Conservation (phyloP, 2,888 invertebrate genomes). For the Lepidochrysops patricia region DNA sequence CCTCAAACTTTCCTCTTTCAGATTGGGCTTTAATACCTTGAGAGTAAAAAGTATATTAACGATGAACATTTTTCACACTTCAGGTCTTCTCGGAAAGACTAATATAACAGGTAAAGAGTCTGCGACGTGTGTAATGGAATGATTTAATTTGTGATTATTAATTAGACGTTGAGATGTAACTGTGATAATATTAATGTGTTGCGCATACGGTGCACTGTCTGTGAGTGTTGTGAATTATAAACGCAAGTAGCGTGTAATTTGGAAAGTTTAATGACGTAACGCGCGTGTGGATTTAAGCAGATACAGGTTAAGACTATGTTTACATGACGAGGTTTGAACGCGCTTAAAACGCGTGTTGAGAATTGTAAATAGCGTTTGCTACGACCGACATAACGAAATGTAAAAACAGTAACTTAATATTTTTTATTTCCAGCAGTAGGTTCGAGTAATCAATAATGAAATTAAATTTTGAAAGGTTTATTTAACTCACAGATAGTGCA, state of each 20-base stretch:
- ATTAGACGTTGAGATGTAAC: constrained; percentile 28
- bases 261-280: constrained; percentile 1
- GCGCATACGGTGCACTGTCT: background rate
- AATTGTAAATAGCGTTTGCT: background rate
- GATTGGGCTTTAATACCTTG: constrained; percentile 60
- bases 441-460: too few relatives aligned
- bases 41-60: constrained; percentile 60
- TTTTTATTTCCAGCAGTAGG: too few relatives aligned
- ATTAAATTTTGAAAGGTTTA: background rate
- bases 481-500: background rate
- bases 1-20: constrained; percentile 70
- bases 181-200: constrained; percentile 15
- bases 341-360: background rate
- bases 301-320: background rate
- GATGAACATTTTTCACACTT: constrained; percentile 73
- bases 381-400: too few relatives aligned
- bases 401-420: too few relatives aligned
- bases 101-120: constrained; percentile 70
- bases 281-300: background rate
- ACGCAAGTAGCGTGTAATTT: background rate
- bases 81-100: constrained; percentile 77
- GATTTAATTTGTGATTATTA: constrained; percentile 42
- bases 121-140: constrained; percentile 59
- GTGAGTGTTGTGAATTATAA: background rate
- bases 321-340: background rate